phyloP scores from a whole-genome alignment of 1,140 invertebrate genomes.

The Chironomus striatipennis region DNA sequence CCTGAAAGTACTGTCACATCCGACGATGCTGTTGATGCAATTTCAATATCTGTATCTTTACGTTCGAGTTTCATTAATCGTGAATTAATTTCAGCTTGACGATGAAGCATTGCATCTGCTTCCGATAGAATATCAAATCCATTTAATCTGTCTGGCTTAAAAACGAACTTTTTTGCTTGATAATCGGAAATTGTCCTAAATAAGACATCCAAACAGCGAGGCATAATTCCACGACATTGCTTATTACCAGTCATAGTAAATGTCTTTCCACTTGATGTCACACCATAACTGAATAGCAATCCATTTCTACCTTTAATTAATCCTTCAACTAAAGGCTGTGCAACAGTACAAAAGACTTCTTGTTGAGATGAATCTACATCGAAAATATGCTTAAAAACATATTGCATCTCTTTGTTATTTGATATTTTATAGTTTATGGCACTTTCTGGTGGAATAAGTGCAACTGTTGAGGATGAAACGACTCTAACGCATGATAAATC shows the following conservation, averaged over 20 bases:
- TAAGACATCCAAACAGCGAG: conserved; percentile 79
- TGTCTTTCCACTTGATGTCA: conserved; percentile 93
- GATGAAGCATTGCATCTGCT: conserved; percentile 76
- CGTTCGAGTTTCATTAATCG: conserved; percentile 30
- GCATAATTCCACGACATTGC: conserved; percentile 75
- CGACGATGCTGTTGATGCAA: conserved; percentile 37
- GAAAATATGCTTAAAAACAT: conserved; percentile 79
- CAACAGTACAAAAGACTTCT: conserved; percentile 72
- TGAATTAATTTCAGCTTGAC: conserved; percentile 45
- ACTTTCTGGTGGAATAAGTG: conserved; percentile 56
- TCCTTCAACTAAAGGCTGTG: conserved; percentile 75
- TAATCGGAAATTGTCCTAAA: conserved; percentile 80
- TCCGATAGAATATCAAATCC: conserved; percentile 85
- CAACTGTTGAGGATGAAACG: conserved; percentile 57
- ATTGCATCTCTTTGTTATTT: conserved; percentile 59
- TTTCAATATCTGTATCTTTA: conserved; percentile 39
- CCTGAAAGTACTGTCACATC: conserved; percentile 54
- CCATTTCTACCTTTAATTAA: conserved; percentile 76
- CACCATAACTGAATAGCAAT: conserved; percentile 89
- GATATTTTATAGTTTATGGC: conserved; percentile 52
- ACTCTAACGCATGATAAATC: conserved; percentile 64
- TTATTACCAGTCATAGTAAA: conserved; percentile 81
- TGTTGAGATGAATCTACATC: conserved; percentile 65
- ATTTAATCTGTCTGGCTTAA: conserved; percentile 89
- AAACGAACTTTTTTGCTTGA: conserved; percentile 74